Base-by-base conservation (phyloP, 2,113 vertebrate species). In the Percina caprodes region DNA sequence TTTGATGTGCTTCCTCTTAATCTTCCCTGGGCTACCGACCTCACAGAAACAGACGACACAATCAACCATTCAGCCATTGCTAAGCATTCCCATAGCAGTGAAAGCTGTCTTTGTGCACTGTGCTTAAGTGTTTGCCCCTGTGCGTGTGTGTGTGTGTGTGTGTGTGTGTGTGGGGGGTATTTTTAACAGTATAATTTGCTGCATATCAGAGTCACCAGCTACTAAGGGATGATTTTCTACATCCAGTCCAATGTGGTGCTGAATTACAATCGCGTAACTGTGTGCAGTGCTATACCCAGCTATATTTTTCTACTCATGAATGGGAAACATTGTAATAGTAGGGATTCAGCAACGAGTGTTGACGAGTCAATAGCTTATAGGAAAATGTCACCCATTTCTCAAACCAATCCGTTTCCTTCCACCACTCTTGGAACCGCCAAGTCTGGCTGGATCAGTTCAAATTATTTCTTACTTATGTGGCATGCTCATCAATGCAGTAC, bases 21-120 rank as follows among this genome's bases (percentile, higher is more conserved):
- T 94, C 91, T 93, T 91, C 87, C 70, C 72, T 62, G 77, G 86
- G 91, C 89, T 76, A 86, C 89, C 83, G 86, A 92, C 90, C 86
- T 90, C 92, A 84, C 88, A 86, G 85, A 88, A 79, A 90, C 85
- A 84, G 78, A 89, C 77, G 86, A 89, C 87, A 86, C 79, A 80
- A 85, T 91, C 89, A 86, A 26, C 83, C 86, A 84, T 89, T 91
- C 87, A 91, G 82, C 85, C 86, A 33, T 23, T 39, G 83, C 74
- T 85, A 55, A 77, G 89, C 90, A 91, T 92, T 90, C 88, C 87
- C 83, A 74, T 23, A 54, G 84, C 59, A 68, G 67, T 86, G 81
- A 91, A 92, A 77, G 80, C 78, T 66, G 69, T 62, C 82, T 88
- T 83, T 90, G 88, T 88, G 88, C 85, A 14, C 13, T 21, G 63